Conservation (phyloP, 1,140 invertebrate species). For the Amyelois transitella region DNA sequence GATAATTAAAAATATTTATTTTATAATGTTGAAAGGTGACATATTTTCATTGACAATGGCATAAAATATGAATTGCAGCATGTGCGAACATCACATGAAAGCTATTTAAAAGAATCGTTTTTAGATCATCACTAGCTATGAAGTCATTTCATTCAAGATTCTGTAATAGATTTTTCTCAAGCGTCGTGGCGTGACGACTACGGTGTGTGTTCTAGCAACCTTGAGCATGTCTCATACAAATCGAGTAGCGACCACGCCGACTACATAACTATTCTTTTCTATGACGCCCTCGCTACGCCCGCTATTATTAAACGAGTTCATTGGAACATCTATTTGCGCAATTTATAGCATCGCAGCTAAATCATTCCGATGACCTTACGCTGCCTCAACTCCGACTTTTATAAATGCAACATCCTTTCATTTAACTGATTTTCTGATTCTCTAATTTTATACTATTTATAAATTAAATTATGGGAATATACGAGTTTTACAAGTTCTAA, state of each 20-base stretch:
- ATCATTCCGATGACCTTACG: constrained; percentile 65
- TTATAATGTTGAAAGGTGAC: too few species aligned
- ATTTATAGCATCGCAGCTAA: constrained; percentile 63
- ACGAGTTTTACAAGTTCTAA: constrained; percentile 9
- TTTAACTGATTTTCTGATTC: constrained; percentile 20
- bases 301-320: constrained; percentile 74
- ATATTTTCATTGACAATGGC: too few species aligned
- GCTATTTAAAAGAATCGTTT: neutral
- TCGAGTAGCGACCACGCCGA: constrained; percentile 22
- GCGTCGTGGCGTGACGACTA: constrained; percentile 31
- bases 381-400: constrained; percentile 26
- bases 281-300: constrained; percentile 63
- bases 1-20: too few species aligned
- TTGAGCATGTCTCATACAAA: constrained; percentile 44
- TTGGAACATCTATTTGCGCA: constrained; percentile 74
- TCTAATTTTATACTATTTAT: constrained; percentile 12
- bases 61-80: too few species aligned
- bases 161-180: constrained; percentile 15
- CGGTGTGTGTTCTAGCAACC: constrained; percentile 42
- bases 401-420: constrained; percentile 2
- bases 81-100: neutral
- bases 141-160: constrained; percentile 12
- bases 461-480: neutral
- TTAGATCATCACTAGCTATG: neutral
- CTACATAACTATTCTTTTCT: constrained; percentile 26